These are phyloP conservation scores for Spea hammondii DNA, from an alignment of 2,797 vertebrate genomes.

Conservation along the genomic window DNA sequence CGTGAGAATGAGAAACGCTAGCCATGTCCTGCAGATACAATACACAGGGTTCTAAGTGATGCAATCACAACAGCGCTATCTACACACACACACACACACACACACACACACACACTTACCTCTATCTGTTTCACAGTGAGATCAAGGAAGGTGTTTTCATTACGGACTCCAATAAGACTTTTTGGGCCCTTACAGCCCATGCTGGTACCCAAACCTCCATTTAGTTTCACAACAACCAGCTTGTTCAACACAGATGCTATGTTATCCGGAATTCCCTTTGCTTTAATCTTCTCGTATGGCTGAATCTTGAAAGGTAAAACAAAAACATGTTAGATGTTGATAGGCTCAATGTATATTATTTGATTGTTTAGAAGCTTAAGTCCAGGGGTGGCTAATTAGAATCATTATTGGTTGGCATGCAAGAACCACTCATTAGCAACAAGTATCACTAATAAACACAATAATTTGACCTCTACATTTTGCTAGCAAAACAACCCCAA, in stretches of 20 bases:
- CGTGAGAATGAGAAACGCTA: too few relatives aligned
- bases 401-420: too few relatives aligned
- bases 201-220: conserved; percentile 94
- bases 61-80: too few relatives aligned
- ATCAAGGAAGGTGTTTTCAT: conserved; percentile 97
- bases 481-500: background rate
- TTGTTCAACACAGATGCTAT: conserved; percentile 89
- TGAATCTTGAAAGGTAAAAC: conserved; percentile 76
- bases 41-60: too few relatives aligned
- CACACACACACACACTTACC: conserved; percentile 64
- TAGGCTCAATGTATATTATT: too few relatives aligned
- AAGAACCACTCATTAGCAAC: too few relatives aligned
- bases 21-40: too few relatives aligned
- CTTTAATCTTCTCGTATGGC: conserved; percentile 90
- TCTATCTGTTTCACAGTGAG: conserved; percentile 97
- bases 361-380: too few relatives aligned
- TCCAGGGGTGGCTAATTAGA: too few relatives aligned
- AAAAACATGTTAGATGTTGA: background rate
- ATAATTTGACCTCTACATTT: background rate
- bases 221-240: conserved; percentile 95
- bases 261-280: conserved; percentile 80
- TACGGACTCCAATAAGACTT: conserved; percentile 94
- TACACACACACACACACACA: too few relatives aligned
- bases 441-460: too few relatives aligned
- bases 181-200: conserved; percentile 99